phyloP scores from a whole-genome alignment of 2,888 invertebrate species.

The Agriopis marginaria region DNA sequence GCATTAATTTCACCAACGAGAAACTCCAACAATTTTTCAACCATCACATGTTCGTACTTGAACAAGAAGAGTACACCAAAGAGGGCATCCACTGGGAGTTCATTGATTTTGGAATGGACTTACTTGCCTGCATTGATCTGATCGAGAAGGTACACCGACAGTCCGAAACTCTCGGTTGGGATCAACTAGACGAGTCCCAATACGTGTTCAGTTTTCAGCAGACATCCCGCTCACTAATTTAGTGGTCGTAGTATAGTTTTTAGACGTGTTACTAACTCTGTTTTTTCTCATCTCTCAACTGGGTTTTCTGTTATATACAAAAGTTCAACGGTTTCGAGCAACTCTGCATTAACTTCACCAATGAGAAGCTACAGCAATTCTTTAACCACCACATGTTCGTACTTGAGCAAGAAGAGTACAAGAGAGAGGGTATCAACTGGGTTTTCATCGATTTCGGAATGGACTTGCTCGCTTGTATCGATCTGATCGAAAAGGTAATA shows the following conservation, averaged over 20 bases:
- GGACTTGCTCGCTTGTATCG: conserved; percentile 98
- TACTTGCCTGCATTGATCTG: conserved; percentile 99
- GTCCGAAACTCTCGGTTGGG: conserved; percentile 64
- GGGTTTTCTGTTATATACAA: conserved; percentile 72
- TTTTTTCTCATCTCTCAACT: conserved; percentile 62
- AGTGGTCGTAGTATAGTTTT: conserved; percentile 49
- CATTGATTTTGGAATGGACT: conserved; percentile 99
- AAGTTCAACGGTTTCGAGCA: conserved; percentile 98
- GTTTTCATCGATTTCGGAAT: conserved; percentile 99
- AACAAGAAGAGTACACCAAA: conserved; percentile 99
- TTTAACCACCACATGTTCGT: conserved; percentile 99
- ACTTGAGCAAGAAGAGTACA: conserved; percentile 98
- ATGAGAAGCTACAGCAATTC: conserved; percentile 99
- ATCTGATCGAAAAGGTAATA: conserved; percentile 97
- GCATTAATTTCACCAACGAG: conserved; percentile 99
- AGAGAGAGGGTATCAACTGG: conserved; percentile 97
- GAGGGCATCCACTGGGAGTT: conserved; percentile 99
- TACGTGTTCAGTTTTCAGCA: conserved; percentile 60
- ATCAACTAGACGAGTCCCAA: conserved; percentile 50
- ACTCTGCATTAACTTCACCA: conserved; percentile 99
- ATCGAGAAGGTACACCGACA: conserved; percentile 96
- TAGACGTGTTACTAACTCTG: conserved; percentile 55
- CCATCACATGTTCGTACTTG: conserved; percentile 99
- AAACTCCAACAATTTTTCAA: conserved; percentile 99
- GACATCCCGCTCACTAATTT: conserved; percentile 63